Evolutionary conservation across 2,113 vertebrate genomes (phyloP).

Genomic region (Pelusios castaneus): DNA sequence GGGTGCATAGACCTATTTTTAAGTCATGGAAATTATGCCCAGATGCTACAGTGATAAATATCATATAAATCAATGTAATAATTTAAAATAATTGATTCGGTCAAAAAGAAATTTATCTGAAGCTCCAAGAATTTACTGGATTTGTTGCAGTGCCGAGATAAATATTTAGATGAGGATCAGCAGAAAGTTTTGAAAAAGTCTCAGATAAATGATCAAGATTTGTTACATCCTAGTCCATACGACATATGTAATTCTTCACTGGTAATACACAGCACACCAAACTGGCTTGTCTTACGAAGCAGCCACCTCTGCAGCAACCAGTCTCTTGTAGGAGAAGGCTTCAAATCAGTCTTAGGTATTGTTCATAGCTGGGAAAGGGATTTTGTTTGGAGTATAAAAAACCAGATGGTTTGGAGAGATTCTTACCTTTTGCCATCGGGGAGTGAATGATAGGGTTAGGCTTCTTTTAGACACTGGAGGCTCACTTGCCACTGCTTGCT

Average conservation of each 20-base stretch:
- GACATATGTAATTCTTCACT: background rate
- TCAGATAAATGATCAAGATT: background rate
- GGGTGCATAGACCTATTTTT: background rate
- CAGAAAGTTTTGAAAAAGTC: background rate
- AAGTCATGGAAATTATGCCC: background rate
- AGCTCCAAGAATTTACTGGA: background rate
- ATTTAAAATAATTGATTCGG: background rate
- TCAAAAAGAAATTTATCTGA: background rate
- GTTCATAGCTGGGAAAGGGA: background rate
- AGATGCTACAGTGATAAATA: background rate
- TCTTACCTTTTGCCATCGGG: background rate
- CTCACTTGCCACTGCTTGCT: background rate
- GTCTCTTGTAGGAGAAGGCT: conserved; percentile 11
- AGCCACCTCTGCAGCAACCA: background rate
- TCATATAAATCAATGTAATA: background rate
- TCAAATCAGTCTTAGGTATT: background rate
- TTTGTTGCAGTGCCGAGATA: background rate
- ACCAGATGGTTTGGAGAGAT: background rate
- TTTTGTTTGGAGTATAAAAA: conserved; percentile 21
- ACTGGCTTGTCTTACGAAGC: background rate
- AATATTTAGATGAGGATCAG: background rate
- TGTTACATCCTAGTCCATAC: background rate
- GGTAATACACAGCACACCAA: background rate
- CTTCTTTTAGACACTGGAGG: background rate
- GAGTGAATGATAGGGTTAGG: conserved; percentile 32